Evolutionary conservation across 1,140 invertebrate species (phyloP), one percentile per base, ranked within the genome.

Genomic region (Neodiprion pinetum): DNA sequence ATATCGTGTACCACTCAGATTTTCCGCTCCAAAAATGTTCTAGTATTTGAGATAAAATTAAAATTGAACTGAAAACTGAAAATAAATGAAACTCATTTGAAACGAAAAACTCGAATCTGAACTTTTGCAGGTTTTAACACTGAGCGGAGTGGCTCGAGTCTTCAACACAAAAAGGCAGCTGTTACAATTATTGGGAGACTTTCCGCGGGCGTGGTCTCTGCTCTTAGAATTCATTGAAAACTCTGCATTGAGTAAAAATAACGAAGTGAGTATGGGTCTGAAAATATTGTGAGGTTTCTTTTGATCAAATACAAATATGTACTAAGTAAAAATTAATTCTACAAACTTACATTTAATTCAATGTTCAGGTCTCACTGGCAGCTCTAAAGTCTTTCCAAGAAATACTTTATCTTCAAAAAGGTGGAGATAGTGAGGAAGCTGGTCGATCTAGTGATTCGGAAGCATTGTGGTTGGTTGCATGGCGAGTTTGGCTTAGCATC

Each of bases 381-480:
- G 96, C 97, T 5, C 86, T 99, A 1, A 98, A 98, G 86, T 97
- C 97, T 28, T 96, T 99, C 85, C 97, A 99, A 89, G 97, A 99
- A 87, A 96, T 98, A 79, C 90, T 98, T 68, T 93, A 94, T 80
- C 84, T 91, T 10, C 91, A 89, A 77, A 91, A 91, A 81, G 83
- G 77, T 74, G 76, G 76, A 12, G 88, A 90, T 10, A 86, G 82
- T 79, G 81, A 79, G 48, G 85, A 87, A 73, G 78, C 81, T 14
- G 82, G 81, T 11, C 83, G 84, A 17, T 82, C 82, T 7, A 83
- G 83, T 11, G 88, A 92, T 75, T 90, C 92, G 8, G 90, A 91
- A 75, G 90, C 92, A 69, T 90, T 96, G 71, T 96, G 95, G 95
- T 88, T 90, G 23, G 91, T 93, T 71, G 95, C 95, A 7, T 96